These are phyloP conservation scores for Valencia hispanica DNA, from an alignment of 2,797 vertebrate species.

Conservation along the genomic window DNA sequence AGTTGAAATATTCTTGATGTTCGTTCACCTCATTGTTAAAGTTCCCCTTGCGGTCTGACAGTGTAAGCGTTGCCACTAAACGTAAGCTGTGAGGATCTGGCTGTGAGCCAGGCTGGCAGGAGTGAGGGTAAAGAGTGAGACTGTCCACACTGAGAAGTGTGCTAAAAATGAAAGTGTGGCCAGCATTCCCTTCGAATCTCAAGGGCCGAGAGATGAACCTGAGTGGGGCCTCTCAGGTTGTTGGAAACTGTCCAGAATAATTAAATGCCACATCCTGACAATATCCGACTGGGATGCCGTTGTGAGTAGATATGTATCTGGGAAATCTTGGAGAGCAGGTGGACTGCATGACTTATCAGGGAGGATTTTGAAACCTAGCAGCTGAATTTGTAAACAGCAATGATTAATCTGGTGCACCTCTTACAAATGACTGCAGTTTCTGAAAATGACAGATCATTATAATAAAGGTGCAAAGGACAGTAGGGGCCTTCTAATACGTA, in stretches of 20 bases:
- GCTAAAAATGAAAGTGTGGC: conserved; percentile 64
- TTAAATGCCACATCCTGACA: conserved; percentile 68
- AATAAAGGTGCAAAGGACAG: conserved; percentile 62
- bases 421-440: conserved; percentile 72
- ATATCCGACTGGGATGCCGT: conserved; percentile 55
- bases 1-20: too few species aligned
- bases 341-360: conserved; percentile 72
- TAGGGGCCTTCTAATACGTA: conserved; percentile 69
- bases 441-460: conserved; percentile 78
- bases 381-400: conserved; percentile 79
- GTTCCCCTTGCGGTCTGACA: conserved; percentile 22
- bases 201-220: conserved; percentile 58
- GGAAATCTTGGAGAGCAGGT: conserved; percentile 54
- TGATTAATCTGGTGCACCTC: conserved; percentile 70
- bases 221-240: conserved; percentile 57
- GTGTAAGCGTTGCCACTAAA: conserved; percentile 39
- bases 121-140: conserved; percentile 46
- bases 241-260: conserved; percentile 80
- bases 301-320: conserved; percentile 52
- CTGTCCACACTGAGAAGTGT: conserved; percentile 41
- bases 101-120: conserved; percentile 33
- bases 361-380: conserved; percentile 73
- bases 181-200: conserved; percentile 53
- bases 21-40: conserved; percentile 1
- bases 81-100: conserved; percentile 44